Evolutionary conservation across 2,888 invertebrate genomes (phyloP), one percentile per base, ranked within the genome.

Genomic region (Drosophila kanekoi): DNA sequence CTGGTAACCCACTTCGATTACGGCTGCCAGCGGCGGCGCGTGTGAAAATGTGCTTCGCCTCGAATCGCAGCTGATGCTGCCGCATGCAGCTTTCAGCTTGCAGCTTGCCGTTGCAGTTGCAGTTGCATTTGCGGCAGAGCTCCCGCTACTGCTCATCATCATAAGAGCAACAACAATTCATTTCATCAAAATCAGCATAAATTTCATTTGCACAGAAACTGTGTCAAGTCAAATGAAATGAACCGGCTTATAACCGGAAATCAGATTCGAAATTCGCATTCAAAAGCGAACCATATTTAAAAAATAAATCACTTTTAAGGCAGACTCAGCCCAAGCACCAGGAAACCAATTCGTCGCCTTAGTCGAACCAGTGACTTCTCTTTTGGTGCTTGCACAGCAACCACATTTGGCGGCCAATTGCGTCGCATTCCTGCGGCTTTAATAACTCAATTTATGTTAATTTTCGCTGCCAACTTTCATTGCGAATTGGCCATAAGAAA

Each of bases 1-100:
- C 83, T 84, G 87, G 82, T 83, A 83, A 83, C 83, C 83, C 83
- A 83, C 85, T 83, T 83, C 85, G 83, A 83, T 87, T 83, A 87
- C 87, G 59, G 75, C 59, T 58, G 64, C 86, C 86, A 86, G 86
- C 87, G 59, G 75, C 59, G 54, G 64, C 86, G 81, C 81, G 81
- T 82, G 82, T 85, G 82, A 86, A 82, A 81, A 82, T 80, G 69
- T 45, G 69, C 41, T 72, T 68, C 47, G 68, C 64, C 54, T 54
- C 38, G 57, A 48, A 59, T 62, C 49, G 57, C 57, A 57, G 54
- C 35, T 73, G 49, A 48, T 48, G 54, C 18, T 48, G 60, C 14
- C 20, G 28, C 28, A 20, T 37, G 13, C 16, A 6, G 23, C 51
- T 53, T 8, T 44, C 3, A 28, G 45, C 23, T 32, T 23, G 23